phyloP scores from a whole-genome alignment of 2,797 vertebrate genomes.

The Squalus acanthias region DNA sequence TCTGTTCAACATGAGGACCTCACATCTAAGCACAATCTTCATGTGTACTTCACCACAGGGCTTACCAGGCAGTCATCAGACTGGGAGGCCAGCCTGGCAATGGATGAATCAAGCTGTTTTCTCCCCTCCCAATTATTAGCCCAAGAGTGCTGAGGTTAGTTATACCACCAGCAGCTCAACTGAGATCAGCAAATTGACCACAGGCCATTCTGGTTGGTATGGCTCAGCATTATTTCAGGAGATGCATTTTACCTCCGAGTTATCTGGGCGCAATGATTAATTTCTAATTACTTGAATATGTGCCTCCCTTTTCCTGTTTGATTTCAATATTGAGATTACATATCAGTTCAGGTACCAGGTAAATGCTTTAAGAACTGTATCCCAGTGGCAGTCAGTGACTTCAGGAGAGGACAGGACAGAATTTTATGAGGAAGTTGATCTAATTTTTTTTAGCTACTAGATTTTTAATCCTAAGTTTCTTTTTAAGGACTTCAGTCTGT shows the following conservation, averaged over 20 bases:
- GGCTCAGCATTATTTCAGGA: background rate
- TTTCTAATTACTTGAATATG: background rate
- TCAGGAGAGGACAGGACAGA: too few species aligned
- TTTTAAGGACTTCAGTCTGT: too few species aligned
- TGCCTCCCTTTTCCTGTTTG: background rate
- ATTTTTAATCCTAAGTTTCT: too few species aligned
- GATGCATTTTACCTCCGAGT: background rate
- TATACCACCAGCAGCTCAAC: background rate
- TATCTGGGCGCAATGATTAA: too few species aligned
- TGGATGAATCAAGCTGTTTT: background rate
- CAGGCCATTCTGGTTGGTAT: background rate
- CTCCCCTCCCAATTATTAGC: background rate
- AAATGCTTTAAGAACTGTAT: background rate
- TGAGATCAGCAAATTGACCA: background rate
- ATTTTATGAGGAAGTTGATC: too few species aligned
- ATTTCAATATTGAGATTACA: background rate
- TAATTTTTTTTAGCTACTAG: too few species aligned
- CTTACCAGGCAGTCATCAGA: background rate
- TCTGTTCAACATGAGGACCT: background rate
- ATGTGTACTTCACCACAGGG: background rate
- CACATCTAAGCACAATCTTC: background rate
- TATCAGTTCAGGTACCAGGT: background rate
- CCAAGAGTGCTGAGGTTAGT: background rate
- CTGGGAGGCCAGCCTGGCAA: background rate
- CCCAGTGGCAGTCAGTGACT: too few species aligned